phyloP scores from a whole-genome alignment of 2,113 vertebrate species.

The Ciconia stormi region DNA sequence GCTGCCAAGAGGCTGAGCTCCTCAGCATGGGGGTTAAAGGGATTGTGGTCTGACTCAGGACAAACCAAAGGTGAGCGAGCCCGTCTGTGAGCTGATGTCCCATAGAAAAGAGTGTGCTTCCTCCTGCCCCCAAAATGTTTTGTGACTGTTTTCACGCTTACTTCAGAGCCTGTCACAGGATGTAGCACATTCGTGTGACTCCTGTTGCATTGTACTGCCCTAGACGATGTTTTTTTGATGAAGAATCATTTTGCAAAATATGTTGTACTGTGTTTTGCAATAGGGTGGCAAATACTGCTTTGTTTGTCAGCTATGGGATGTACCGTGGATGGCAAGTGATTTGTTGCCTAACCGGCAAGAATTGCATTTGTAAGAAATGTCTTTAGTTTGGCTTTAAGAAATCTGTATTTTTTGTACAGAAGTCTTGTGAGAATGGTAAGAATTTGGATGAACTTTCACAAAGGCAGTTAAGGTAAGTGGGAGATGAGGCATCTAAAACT shows the following conservation, averaged over 20 bases:
- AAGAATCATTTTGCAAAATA: slow-evolving; percentile 37
- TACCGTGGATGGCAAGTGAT: background rate
- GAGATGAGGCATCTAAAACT: background rate
- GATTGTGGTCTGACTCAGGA: background rate
- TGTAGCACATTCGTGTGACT: background rate
- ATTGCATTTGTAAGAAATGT: background rate
- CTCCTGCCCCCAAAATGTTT: background rate
- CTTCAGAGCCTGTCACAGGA: background rate
- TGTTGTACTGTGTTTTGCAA: background rate
- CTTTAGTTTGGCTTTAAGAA: background rate
- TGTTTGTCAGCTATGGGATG: background rate
- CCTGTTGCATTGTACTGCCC: background rate
- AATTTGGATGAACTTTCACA: background rate
- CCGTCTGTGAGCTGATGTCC: background rate
- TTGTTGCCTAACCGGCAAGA: background rate
- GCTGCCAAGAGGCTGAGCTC: background rate
- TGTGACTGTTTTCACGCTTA: background rate
- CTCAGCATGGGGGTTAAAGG: background rate
- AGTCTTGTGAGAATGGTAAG: background rate
- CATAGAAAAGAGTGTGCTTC: background rate
- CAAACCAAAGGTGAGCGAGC: background rate
- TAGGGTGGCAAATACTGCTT: background rate
- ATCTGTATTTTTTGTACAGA: background rate
- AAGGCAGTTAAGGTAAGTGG: background rate
- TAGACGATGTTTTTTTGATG: background rate